Evolutionary conservation across 2,113 vertebrate genomes (phyloP).

Genomic region (Boulengeromyrus knoepffleri): DNA sequence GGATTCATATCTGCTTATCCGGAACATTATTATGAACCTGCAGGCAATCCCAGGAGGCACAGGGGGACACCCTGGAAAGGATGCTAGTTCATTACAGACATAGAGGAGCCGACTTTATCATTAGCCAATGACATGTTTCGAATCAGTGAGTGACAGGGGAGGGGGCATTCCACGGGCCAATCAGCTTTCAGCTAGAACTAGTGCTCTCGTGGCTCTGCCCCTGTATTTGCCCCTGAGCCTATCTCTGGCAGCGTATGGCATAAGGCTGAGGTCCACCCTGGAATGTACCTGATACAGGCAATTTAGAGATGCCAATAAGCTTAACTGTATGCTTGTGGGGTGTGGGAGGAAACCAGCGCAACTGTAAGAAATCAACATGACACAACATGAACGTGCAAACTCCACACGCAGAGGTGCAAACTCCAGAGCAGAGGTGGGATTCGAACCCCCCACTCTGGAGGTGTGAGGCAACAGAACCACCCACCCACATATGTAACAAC

Average conservation of each 20-base stretch:
- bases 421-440: not conserved
- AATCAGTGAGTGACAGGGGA: not conserved
- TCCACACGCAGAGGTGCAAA: not conserved
- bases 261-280: not conserved
- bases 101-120: not conserved
- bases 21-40: not conserved
- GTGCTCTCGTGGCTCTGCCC: not conserved
- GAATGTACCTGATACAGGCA: not conserved
- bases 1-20: not conserved
- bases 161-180: not conserved
- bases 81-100: not conserved
- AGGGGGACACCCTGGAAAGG: not conserved
- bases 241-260: not conserved
- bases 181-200: not conserved
- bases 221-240: not conserved
- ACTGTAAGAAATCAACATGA: not conserved
- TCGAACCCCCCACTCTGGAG: not conserved
- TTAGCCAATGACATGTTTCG: not conserved
- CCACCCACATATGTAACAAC: not conserved
- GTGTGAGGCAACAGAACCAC: not conserved
- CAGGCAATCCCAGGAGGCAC: not conserved
- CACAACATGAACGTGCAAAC: not conserved
- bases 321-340: not conserved
- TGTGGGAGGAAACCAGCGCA: not conserved
- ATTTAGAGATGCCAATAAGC: not conserved